Evolutionary conservation across 1,140 invertebrate genomes (phyloP).

Genomic region (Drosophila pachea): DNA sequence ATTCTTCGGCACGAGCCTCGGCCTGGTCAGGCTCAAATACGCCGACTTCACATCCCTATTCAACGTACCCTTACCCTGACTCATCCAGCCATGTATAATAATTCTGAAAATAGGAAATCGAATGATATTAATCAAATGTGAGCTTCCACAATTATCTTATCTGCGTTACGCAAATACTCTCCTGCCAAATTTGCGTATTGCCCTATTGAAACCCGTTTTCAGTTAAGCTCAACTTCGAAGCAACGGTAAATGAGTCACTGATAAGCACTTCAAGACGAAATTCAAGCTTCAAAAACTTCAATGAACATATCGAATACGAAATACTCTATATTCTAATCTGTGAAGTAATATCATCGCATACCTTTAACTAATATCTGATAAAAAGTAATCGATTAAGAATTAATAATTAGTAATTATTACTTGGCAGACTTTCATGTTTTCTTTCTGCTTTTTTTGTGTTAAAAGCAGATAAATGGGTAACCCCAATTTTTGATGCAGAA

Average conservation of each 20-base stretch:
- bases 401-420: too few relatives aligned
- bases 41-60: constrained; percentile 71
- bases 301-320: neutral
- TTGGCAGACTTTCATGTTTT: too few relatives aligned
- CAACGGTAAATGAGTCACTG: constrained; percentile 52
- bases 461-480: too few relatives aligned
- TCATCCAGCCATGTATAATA: constrained; percentile 78
- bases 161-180: neutral
- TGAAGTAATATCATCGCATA: too few relatives aligned
- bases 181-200: constrained; percentile 1
- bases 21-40: constrained; percentile 63
- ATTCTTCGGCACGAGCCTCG: constrained; percentile 11
- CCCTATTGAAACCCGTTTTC: neutral
- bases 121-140: constrained; percentile 3
- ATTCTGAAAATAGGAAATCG: constrained; percentile 55
- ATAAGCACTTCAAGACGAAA: constrained; percentile 49
- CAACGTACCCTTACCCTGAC: constrained; percentile 71
- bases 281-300: constrained; percentile 36
- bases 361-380: neutral
- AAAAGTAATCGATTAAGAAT: neutral
- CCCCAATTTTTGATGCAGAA: too few relatives aligned
- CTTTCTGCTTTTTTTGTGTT: too few relatives aligned
- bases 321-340: constrained; percentile 19
- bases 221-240: neutral
- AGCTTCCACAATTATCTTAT: neutral